Conservation (phyloP, 1,140 invertebrate species). For the Ylistrum balloti region DNA sequence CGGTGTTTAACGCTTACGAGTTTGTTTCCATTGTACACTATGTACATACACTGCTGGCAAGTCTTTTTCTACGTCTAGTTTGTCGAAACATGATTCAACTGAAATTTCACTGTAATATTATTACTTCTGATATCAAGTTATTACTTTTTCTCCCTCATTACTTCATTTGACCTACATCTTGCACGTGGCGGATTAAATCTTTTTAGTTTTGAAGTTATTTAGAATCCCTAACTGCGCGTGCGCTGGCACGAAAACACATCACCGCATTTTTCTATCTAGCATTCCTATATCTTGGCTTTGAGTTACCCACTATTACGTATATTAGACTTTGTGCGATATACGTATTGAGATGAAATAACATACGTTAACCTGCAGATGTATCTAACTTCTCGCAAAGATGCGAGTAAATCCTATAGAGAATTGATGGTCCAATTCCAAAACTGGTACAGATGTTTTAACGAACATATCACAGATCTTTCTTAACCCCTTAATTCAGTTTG, state of each 20-base stretch:
- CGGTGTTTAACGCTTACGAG: too few relatives aligned
- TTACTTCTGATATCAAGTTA: background rate
- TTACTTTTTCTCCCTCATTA: background rate
- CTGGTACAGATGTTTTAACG: background rate
- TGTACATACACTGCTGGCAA: background rate
- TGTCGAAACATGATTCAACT: background rate
- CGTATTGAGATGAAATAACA: background rate
- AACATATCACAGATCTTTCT: background rate
- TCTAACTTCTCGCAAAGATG: too few relatives aligned
- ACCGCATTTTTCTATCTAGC: background rate
- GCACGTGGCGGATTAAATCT: slow-evolving; percentile 17
- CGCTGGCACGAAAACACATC: background rate
- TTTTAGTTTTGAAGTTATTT: background rate
- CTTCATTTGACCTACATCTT: background rate
- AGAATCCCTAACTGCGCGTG: background rate
- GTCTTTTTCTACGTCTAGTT: too few relatives aligned
- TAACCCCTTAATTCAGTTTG: background rate
- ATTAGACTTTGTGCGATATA: background rate
- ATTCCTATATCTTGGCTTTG: background rate
- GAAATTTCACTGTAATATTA: background rate
- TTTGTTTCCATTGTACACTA: background rate
- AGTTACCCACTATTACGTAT: too few relatives aligned
- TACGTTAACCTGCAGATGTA: background rate
- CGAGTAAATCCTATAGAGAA: background rate
- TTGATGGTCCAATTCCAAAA: background rate